Percentiles rank a stretch among this genome's conserved stretches.
Evolutionary conservation across 1,140 invertebrate species (phyloP).

Genomic region (Papilio machaon): DNA sequence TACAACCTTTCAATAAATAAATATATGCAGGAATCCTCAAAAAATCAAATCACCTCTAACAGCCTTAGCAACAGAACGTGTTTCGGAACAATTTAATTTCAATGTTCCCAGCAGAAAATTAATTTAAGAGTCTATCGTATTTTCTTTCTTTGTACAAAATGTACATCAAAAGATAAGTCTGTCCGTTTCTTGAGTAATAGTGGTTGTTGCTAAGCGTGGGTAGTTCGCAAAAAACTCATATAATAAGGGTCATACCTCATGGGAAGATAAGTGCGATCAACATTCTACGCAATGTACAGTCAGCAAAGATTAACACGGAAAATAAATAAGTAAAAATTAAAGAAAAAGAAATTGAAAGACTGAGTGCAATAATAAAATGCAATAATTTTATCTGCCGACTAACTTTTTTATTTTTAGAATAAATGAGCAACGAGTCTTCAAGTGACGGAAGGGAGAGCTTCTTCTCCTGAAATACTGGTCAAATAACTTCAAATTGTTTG

Average conservation of each 20-base stretch:
- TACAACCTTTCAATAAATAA: neutral
- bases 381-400: too few relatives aligned
- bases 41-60: neutral
- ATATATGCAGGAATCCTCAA: neutral
- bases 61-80: neutral
- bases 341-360: neutral
- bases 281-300: slow-evolving; percentile 49
- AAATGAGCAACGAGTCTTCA: too few relatives aligned
- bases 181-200: slow-evolving; percentile 50
- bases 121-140: slow-evolving; percentile 12
- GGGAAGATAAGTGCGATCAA: slow-evolving; percentile 71
- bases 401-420: too few relatives aligned
- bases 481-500: too few relatives aligned
- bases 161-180: slow-evolving; percentile 7
- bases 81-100: slow-evolving; percentile 1
- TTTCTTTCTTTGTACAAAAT: slow-evolving; percentile 9
- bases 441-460: too few relatives aligned
- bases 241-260: slow-evolving; percentile 66
- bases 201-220: slow-evolving; percentile 46
- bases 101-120: slow-evolving; percentile 8
- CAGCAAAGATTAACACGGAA: slow-evolving; percentile 45
- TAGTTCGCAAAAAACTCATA: slow-evolving; percentile 66
- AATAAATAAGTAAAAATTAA: neutral
- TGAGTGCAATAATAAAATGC: too few relatives aligned
- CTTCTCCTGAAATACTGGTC: too few relatives aligned